These are phyloP conservation scores for Drosophila watanabei DNA, from an alignment of 1,140 invertebrate genomes.

Conservation along the genomic window DNA sequence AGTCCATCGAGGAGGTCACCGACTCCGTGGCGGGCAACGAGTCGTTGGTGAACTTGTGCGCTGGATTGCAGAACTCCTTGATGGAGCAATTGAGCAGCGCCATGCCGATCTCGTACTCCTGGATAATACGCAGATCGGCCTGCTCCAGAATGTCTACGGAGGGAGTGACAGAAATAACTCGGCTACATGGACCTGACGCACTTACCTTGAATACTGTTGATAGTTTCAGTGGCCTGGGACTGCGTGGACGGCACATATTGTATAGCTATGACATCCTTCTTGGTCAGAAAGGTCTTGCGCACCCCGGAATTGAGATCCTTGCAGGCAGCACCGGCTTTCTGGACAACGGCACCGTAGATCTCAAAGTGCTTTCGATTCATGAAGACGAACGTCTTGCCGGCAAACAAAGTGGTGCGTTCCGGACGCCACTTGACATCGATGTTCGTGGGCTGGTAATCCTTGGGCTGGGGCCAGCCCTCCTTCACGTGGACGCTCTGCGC, in stretches of 20 bases:
- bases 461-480: conserved; percentile 86
- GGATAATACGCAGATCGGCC: conserved; percentile 87
- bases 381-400: conserved; percentile 88
- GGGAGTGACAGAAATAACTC: background rate
- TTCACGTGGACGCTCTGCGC: conserved; percentile 74
- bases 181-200: conserved; percentile 19
- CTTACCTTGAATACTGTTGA: conserved; percentile 85
- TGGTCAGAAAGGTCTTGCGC: conserved; percentile 86
- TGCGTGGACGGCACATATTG: conserved; percentile 85
- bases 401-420: conserved; percentile 87
- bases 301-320: conserved; percentile 86
- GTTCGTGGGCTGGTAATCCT: conserved; percentile 79
- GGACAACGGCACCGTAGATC: conserved; percentile 86
- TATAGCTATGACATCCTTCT: conserved; percentile 86
- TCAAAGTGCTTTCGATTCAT: conserved; percentile 87
- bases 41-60: conserved; percentile 85
- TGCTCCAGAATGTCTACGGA: conserved; percentile 85
- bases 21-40: conserved; percentile 63
- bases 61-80: conserved; percentile 89
- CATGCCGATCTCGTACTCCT: conserved; percentile 89
- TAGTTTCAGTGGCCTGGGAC: conserved; percentile 86
- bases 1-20: conserved; percentile 40
- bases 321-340: conserved; percentile 83
- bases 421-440: conserved; percentile 87
- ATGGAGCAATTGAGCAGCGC: conserved; percentile 88